Base-by-base conservation (phyloP, 1,140 invertebrate species). In the Procambarus virginalis region DNA sequence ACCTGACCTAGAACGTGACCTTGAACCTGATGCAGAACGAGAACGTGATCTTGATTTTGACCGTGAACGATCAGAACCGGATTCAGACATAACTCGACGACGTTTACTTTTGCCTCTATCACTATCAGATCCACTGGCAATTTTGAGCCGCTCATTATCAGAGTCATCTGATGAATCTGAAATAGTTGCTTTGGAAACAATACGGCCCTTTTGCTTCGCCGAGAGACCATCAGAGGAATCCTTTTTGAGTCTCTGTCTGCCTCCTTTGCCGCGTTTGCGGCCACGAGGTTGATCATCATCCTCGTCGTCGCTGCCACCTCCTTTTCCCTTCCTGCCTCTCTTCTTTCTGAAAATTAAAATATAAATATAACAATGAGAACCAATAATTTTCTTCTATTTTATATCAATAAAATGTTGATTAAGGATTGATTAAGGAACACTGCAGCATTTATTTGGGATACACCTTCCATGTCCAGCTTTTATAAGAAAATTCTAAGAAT, bases 101-200 rank as follows among this genome's bases (percentile, higher is more conserved):
- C 91, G 91, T 79, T 93, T 93, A 76, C 93, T 93, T 0, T 93
- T 92, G 51, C 93, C 95, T 86, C 94, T 94, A 49, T 94, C 95
- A 84, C 95, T 95, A 86, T 95, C 95, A 91, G 95, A 95, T 9
- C 94, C 92, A 95, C 95, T 93, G 95, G 96, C 82, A 93, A 92
- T 92, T 95, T 95, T 95, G 87, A 92, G 91, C 46, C 86, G 78
- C 45, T 89, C 89, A 70, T 91, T 78, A 92, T 98, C 97, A 0
- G 97, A 98, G 5, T 94, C 95, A 93, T 98, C 98, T 92, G 97
- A 89, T 17, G 92, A 98, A 0, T 98, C 98, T 0, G 98, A 99
- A 87, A 99, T 99, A 0, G 97, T 98, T 91, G 97, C 98, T 94
- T 99, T 99, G 0, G 98, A 99, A 0, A 98, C 96, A 93, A 99